Evolutionary conservation across 1,140 invertebrate genomes (phyloP), one percentile per base, ranked within the genome.

Genomic region (Aphidius gifuensis): DNA sequence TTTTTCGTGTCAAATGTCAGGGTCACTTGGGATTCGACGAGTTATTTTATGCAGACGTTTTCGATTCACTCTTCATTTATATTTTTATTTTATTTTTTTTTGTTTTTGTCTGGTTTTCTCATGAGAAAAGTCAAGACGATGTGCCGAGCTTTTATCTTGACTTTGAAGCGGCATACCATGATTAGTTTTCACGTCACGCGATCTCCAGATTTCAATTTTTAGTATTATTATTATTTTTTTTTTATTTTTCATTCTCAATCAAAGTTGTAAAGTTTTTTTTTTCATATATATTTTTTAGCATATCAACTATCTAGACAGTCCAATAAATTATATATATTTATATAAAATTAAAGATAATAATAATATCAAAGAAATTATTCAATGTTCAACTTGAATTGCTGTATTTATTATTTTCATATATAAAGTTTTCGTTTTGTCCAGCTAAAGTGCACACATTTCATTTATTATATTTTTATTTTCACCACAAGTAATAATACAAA

Each of bases 131-230:
- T 47, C 1, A 47, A 9, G 8, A 47, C 1, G 32, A 8, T 32
- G 32, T 16, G 2, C 1, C 3, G 32, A 39, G 40, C 9, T 55
- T 8, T 40, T 11, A 42, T 55, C 32, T 55, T 9, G 40, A 16
- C 16, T 55, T 55, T 43, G 38, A 55, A 43, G 9, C 11, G 40
- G 11, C 44, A 38, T 21, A 45, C 45, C 21, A 44, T n/a, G 55
- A 45, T 57, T 57, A 44, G 55, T 45, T 57, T 57, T 46, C 55
- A 57, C 55, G 55, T 57, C 55, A 57, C 55, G 55, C 55, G 55
- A 57, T 57, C n/a, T 11, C 4, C 16, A n/a, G 55, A 57, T 57
- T 55, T 39, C 9, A n/a, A 57, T 42, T 42, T 57, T 45, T 57
- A 9, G 45, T 16, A 43, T 57, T 46, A 57, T 43, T 21, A 57